Percentiles rank a stretch among this genome's conserved stretches.
Evolutionary conservation across 1,140 invertebrate genomes (phyloP).

Genomic region (Zeugodacus cucurbitae): DNA sequence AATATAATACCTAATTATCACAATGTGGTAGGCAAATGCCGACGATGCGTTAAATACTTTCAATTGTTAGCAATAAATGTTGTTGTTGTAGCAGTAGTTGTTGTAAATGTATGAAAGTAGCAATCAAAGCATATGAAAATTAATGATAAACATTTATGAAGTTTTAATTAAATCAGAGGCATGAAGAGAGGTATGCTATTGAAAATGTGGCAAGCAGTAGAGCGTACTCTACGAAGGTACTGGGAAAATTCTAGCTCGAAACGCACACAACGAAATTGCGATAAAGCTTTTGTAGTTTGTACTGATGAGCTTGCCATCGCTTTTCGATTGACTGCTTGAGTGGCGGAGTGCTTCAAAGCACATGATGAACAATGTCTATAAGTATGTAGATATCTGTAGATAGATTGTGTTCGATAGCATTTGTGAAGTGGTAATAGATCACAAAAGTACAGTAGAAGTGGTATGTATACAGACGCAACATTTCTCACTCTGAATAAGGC

Average conservation of each 20-base stretch:
- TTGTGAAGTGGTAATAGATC: not conserved
- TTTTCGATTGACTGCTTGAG: not conserved
- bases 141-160: not conserved
- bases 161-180: not conserved
- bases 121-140: not conserved
- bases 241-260: not conserved
- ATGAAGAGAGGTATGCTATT: not conserved
- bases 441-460: not conserved
- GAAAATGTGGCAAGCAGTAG: not conserved
- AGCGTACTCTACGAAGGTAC: no score
- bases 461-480: not conserved
- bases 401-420: not conserved
- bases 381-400: not conserved
- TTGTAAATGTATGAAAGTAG: no score
- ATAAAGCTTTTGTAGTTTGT: not conserved
- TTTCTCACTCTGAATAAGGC: not conserved
- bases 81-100: no score
- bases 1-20: no score
- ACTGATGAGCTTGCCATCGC: not conserved
- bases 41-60: no score
- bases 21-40: no score
- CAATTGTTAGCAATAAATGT: no score
- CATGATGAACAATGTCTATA: not conserved
- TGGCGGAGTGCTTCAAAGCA: not conserved
- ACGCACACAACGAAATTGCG: not conserved